phyloP scores from a whole-genome alignment of 1,140 invertebrate genomes.

The Drosophila neocordata region DNA sequence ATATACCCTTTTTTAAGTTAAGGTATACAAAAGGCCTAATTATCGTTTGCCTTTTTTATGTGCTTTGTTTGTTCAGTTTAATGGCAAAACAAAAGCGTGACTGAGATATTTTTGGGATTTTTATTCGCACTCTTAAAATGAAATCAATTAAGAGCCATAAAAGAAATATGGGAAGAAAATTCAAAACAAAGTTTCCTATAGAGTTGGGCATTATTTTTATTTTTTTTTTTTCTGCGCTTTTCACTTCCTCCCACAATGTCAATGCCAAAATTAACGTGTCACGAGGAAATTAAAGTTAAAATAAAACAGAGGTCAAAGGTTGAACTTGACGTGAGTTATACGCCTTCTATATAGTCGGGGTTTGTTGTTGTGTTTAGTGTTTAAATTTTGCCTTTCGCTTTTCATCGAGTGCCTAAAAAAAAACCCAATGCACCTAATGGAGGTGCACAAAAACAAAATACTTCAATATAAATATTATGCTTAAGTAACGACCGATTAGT shows the following conservation, averaged over 20 bases:
- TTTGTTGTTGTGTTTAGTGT: neutral
- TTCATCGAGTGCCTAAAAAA: slow-evolving; percentile 49
- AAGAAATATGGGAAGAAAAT: neutral
- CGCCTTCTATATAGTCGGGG: neutral
- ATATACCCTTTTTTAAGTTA: neutral
- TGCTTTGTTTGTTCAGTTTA: neutral
- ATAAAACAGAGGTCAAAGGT: slow-evolving; percentile 47
- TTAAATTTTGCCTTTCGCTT: slow-evolving; percentile 42
- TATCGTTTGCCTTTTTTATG: slow-evolving; percentile 1
- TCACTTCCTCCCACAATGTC: slow-evolving; percentile 15
- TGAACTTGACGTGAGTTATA: slow-evolving; percentile 50
- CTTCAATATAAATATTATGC: neutral
- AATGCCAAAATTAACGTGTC: slow-evolving; percentile 49
- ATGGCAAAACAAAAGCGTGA: slow-evolving; percentile 3
- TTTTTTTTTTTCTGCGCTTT: neutral
- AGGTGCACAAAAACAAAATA: slow-evolving; percentile 4
- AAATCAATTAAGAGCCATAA: slow-evolving; percentile 3
- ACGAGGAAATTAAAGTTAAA: slow-evolving; percentile 42
- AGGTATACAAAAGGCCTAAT: neutral
- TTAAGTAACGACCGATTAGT: neutral
- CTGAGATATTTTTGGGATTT: slow-evolving; percentile 6
- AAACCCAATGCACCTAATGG: slow-evolving; percentile 44
- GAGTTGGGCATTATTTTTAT: neutral
- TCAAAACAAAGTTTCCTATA: neutral
- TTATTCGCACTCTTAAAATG: slow-evolving; percentile 4